These are phyloP conservation scores for Oxycera nigricornis DNA, from an alignment of 2,888 invertebrate genomes.

Conservation along the genomic window DNA sequence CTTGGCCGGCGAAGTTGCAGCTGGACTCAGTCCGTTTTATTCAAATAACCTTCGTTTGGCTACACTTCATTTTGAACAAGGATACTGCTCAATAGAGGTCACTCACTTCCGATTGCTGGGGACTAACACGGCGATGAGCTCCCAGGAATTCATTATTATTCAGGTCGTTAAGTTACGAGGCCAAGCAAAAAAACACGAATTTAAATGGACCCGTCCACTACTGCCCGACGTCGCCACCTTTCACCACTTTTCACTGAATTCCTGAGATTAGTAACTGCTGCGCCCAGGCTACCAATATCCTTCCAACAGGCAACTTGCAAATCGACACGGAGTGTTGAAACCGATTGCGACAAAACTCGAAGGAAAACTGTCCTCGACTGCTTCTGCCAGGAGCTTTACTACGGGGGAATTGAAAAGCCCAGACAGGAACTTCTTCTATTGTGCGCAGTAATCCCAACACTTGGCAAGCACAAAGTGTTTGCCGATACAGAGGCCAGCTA, in stretches of 20 bases:
- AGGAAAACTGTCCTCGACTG: slow-evolving; percentile 17
- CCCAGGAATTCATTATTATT: no score
- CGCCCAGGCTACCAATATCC: not conserved
- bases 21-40: slow-evolving; percentile 1
- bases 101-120: slow-evolving; percentile 22
- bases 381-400: slow-evolving; percentile 17
- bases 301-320: slow-evolving; percentile 1
- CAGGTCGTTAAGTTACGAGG: no score
- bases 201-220: not conserved
- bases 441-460: slow-evolving; percentile 36
- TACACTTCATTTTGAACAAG: not conserved
- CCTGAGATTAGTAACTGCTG: not conserved
- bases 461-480: slow-evolving; percentile 9
- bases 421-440: not conserved
- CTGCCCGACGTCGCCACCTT: not conserved
- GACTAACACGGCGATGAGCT: not conserved
- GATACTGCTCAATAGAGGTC: slow-evolving; percentile 31
- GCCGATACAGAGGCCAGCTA: not conserved
- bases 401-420: slow-evolving; percentile 20
- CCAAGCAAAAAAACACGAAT: no score
- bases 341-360: slow-evolving; percentile 29
- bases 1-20: not conserved
- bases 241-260: slow-evolving; percentile 21
- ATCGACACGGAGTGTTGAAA: slow-evolving; percentile 12
- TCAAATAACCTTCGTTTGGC: slow-evolving; percentile 1